phyloP scores from a whole-genome alignment of 2,113 vertebrate species.

The Mesitornis unicolor region DNA sequence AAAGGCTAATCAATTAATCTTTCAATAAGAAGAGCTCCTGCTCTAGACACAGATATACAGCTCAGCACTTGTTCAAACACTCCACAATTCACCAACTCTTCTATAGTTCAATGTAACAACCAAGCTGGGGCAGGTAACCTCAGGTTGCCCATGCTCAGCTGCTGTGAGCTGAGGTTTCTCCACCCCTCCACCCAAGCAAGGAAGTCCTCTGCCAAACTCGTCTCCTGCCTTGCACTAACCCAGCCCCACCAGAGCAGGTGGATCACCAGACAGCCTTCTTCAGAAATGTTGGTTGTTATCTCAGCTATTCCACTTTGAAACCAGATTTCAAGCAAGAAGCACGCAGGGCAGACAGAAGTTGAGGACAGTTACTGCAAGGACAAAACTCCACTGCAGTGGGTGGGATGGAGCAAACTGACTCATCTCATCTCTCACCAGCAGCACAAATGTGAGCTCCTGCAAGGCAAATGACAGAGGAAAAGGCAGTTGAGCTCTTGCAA shows the following conservation, averaged over 20 bases:
- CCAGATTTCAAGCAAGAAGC: not conserved
- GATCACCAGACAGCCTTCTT: not conserved
- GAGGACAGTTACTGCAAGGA: not conserved
- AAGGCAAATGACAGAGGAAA: not conserved
- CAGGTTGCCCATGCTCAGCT: rapidly evolving
- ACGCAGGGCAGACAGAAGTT: not conserved
- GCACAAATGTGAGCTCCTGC: not conserved
- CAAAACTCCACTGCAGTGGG: not conserved
- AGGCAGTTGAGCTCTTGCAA: not conserved
- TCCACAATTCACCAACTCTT: not conserved
- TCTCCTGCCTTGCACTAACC: not conserved
- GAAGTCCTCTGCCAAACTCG: not conserved
- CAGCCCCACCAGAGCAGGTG: not conserved
- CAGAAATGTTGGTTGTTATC: not conserved
- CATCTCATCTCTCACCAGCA: not conserved
- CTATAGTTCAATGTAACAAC: not conserved
- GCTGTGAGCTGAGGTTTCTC: not conserved
- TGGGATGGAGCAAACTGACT: not conserved
- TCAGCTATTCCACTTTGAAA: not conserved
- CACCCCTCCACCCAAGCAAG: not conserved
- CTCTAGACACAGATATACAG: not conserved
- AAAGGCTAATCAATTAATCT: not conserved
- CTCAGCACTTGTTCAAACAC: not conserved
- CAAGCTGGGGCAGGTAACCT: not conserved
- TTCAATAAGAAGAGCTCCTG: not conserved